A percentile compares a stretch with the other conserved stretches of the same genome.
Conservation (phyloP, 23 tunicate genomes). For the Botrylloides violaceus region DNA sequence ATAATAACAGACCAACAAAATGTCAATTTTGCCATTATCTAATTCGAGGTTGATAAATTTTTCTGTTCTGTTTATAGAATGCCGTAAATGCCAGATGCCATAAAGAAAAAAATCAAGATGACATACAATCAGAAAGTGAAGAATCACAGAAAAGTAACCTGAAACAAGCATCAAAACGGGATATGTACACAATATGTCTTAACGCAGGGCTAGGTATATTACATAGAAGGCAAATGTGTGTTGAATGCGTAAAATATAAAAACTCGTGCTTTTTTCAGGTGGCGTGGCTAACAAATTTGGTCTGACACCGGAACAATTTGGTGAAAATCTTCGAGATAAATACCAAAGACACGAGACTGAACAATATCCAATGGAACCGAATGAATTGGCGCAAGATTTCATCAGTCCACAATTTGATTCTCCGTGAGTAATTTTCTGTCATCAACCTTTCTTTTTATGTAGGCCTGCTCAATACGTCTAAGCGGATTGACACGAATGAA, state of each 20-base stretch:
- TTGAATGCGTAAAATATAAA: not conserved
- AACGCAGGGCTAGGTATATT: constrained; percentile 74
- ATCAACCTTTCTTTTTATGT: not conserved
- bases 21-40: too few relatives aligned
- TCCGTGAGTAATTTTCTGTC: constrained; percentile 26
- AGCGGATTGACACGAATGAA: too few relatives aligned
- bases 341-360: constrained; percentile 94
- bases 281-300: constrained; percentile 97
- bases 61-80: constrained; percentile 32
- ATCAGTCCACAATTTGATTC: constrained; percentile 75
- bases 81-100: constrained; percentile 52
- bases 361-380: constrained; percentile 81
- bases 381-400: constrained; percentile 81
- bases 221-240: too few relatives aligned
- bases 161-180: constrained; percentile 74
- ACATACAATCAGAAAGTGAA: constrained; percentile 17
- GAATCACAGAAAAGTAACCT: constrained; percentile 54
- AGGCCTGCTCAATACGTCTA: too few relatives aligned
- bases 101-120: constrained; percentile 53
- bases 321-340: constrained; percentile 79
- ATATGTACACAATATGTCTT: constrained; percentile 81
- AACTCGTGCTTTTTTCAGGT: constrained; percentile 22
- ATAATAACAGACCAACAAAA: too few relatives aligned
- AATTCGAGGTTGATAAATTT: too few relatives aligned
- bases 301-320: constrained; percentile 92